Base-by-base conservation (phyloP, 1,140 invertebrate genomes). In the Callitettix versicolor region DNA sequence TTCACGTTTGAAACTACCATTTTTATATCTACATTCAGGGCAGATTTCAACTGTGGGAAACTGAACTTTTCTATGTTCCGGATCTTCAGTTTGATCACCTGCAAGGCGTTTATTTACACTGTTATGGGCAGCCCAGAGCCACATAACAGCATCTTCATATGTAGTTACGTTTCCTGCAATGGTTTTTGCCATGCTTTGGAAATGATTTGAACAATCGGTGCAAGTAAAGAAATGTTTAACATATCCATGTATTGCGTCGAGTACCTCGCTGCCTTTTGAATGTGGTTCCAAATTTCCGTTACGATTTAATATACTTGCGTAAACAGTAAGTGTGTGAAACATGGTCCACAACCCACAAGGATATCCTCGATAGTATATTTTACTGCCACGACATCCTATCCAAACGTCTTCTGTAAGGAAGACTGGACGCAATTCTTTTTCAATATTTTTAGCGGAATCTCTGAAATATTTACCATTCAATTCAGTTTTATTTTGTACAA, bases 91-190 rank as follows among this genome's bases (percentile, higher is more conserved):
- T 1, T 72, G 44, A 68, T 96, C 90, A 0, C 88, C 86, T 26
- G 85, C 76, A 14, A 98, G 69, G 59, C 95, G 78, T 58, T 84
- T 73, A 68, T 99, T 99, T 0, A 93, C 94, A 69, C 85, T 81
- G 71, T 98, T 98, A 66, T 99, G 95, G 1, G 91, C 86, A 51
- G 76, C 76, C 96, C 96, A 99, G 2, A 99, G 69, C 92, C 94
- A 99, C 6, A 98, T 63, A 0, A 97, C 79, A 17, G 83, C 78
- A 43, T 91, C 86, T 47, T 88, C 77, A 56, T 78, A 74, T 41
- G 76, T 78, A 20, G 73, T 70, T 0, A 94, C 81, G 56, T 83
- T 77, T 58, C 77, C 77, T 51, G 87, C 74, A 61, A 84, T 76
- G 48, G 81, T 78, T 21, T 75, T 65, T 24, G 87, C 81, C 88